Conservation (phyloP, 1,140 invertebrate species). For the Hesperophylax magnus region DNA sequence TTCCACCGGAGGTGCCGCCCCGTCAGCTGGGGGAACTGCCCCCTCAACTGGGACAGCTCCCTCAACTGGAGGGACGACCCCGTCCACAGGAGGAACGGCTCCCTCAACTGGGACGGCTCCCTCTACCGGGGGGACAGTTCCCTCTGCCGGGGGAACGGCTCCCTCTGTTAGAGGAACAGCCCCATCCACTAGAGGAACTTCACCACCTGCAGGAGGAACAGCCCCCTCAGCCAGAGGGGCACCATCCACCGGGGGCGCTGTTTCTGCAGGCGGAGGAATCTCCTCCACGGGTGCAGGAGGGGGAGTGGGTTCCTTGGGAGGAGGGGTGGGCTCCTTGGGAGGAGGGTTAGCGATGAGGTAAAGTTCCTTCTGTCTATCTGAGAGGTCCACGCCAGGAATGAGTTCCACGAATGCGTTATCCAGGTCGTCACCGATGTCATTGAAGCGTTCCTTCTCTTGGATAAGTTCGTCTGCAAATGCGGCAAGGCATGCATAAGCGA, state of each 20-base stretch:
- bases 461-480: conserved; percentile 94
- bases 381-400: conserved; percentile 77
- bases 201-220: conserved; percentile 64
- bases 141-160: conserved; percentile 60
- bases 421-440: conserved; percentile 97
- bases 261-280: conserved; percentile 60
- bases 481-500: conserved; percentile 47
- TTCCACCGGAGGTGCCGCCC: conserved; percentile 62
- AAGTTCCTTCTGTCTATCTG: conserved; percentile 62
- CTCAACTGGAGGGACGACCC: conserved; percentile 60
- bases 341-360: conserved; percentile 57
- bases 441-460: conserved; percentile 98
- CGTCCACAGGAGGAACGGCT: conserved; percentile 61
- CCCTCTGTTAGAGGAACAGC: conserved; percentile 60
- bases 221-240: conserved; percentile 52
- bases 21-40: conserved; percentile 63
- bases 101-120: conserved; percentile 63
- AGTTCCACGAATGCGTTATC: conserved; percentile 97
- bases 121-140: conserved; percentile 60
- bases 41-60: conserved; percentile 60
- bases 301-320: conserved; percentile 62
- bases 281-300: conserved; percentile 61
- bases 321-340: conserved; percentile 61
- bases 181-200: conserved; percentile 59
- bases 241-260: conserved; percentile 44